Evolutionary conservation across 64 coral and sea anemone genomes (phyloP), one percentile per base, ranked within the genome.

Genomic region (Hydrozoanthus tunicans): DNA sequence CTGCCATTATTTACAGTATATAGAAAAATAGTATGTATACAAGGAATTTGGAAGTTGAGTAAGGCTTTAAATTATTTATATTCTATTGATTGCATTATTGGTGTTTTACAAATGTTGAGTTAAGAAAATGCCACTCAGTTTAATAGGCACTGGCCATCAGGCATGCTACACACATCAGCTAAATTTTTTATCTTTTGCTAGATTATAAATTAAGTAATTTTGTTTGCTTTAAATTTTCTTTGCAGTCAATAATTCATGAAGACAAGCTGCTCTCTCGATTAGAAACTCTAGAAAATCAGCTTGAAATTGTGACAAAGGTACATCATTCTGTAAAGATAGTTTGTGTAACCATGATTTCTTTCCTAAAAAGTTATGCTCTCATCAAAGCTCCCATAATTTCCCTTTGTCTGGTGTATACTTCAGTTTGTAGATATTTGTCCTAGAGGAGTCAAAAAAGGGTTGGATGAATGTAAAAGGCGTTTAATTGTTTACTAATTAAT

Each of bases 191-290:
- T 65, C 6, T 55, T 80, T 12, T 12, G 53, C 0, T 52, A 58
- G 6, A 56, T 62, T 59, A 63, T 79, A 54, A 77, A 51, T 9
- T 51, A 17, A 73, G 59, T 77, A 12, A 23, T 53, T 8, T 6
- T 63, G 15, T 6, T 70, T 82, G 8, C 7, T 82, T 12, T 91
- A 25, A 23, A n/a, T 3, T 93, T 79, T 81, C 79, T 92, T 63
- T 27, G 75, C 80, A 99, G 97, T 91, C 86, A 56, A 91, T 99
- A 91, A 93, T 93, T 90, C 97, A 99, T 85, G 97, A 99, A 82
- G 97, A 99, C 70, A 99, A 99, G 90, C 92, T 99, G 1, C 85
- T 99, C 53, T 95, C 97, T 70, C 95, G 97, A 93, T 77, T 99
- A 68, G 97, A 99, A 84, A 99, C 89, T 70, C 90, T 99, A 89